phyloP scores from a whole-genome alignment of 2,797 vertebrate species.

The Brachyrhaphis roseni region DNA sequence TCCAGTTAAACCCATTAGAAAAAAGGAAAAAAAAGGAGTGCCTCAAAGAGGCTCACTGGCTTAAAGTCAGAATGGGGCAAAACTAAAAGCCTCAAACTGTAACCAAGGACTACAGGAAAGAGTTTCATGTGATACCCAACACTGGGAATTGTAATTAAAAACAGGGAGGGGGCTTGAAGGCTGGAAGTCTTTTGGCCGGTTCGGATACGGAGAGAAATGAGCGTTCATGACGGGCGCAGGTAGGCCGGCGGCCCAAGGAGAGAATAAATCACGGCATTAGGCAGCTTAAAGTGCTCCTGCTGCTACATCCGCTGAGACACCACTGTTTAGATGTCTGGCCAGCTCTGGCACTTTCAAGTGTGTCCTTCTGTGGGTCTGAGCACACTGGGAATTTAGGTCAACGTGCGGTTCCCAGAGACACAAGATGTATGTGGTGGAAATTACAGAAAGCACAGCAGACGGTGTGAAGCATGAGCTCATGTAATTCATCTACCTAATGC shows the following conservation, averaged over 20 bases:
- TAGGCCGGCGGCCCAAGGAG: neutral
- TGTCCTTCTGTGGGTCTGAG: conserved; percentile 15
- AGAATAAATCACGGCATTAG: conserved; percentile 24
- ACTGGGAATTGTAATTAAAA: conserved; percentile 11
- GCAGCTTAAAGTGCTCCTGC: conserved; percentile 44
- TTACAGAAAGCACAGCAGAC: conserved; percentile 38
- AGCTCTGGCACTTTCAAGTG: conserved; percentile 47
- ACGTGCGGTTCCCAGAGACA: conserved; percentile 33
- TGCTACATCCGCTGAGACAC: conserved; percentile 37
- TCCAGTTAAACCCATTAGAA: neutral
- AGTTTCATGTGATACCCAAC: conserved; percentile 13
- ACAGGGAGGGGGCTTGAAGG: neutral
- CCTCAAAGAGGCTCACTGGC: conserved; percentile 6
- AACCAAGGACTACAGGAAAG: conserved; percentile 12
- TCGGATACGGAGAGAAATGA: neutral
- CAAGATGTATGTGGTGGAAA: conserved; percentile 35
- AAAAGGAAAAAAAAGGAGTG: neutral
- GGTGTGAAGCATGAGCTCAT: conserved; percentile 41
- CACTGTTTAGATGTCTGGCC: conserved; percentile 52
- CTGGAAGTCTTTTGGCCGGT: neutral
- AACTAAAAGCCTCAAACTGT: conserved; percentile 30
- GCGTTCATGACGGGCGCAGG: neutral
- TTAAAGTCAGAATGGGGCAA: conserved; percentile 15
- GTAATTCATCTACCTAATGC: conserved; percentile 18
- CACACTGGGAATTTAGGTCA: conserved; percentile 49